Evolutionary conservation across 2,113 vertebrate genomes (phyloP).

Genomic region (Cebus imitator): DNA sequence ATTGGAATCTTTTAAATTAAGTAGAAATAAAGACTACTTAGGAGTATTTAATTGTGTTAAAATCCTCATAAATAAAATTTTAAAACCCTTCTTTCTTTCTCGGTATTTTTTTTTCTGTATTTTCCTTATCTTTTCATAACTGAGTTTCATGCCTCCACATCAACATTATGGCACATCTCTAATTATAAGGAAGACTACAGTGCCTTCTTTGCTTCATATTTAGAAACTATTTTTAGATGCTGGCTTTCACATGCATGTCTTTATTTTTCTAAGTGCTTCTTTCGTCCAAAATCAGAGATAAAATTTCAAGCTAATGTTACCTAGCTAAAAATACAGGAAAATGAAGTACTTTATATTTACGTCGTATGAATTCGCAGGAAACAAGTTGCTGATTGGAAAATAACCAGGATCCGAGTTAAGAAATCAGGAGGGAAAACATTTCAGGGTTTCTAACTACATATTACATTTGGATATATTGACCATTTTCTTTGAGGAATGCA

Average conservation of each 20-base stretch:
- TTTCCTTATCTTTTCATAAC: neutral
- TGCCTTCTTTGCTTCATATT: slow-evolving; percentile 57
- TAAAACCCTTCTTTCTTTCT: neutral
- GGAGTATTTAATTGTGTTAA: neutral
- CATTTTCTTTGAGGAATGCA: neutral
- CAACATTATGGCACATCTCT: slow-evolving; percentile 16
- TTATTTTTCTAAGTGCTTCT: slow-evolving; percentile 49
- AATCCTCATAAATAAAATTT: neutral
- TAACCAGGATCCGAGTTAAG: neutral
- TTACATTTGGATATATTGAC: neutral
- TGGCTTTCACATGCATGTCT: slow-evolving; percentile 52
- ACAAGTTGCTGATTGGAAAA: slow-evolving; percentile 19
- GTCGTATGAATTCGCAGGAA: slow-evolving; percentile 8
- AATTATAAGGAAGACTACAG: slow-evolving; percentile 55
- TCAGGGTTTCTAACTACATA: neutral
- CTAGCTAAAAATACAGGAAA: slow-evolving; percentile 49
- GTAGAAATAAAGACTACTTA: neutral
- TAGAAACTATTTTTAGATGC: slow-evolving; percentile 66
- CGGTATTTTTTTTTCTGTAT: neutral
- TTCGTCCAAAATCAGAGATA: slow-evolving; percentile 59
- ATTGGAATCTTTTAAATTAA: slow-evolving; percentile 1
- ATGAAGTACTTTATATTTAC: neutral
- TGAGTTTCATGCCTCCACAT: neutral
- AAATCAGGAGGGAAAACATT: neutral
- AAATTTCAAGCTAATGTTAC: slow-evolving; percentile 47